Evolutionary conservation across 2,888 invertebrate genomes (phyloP).

Genomic region (Junonia oenone): DNA sequence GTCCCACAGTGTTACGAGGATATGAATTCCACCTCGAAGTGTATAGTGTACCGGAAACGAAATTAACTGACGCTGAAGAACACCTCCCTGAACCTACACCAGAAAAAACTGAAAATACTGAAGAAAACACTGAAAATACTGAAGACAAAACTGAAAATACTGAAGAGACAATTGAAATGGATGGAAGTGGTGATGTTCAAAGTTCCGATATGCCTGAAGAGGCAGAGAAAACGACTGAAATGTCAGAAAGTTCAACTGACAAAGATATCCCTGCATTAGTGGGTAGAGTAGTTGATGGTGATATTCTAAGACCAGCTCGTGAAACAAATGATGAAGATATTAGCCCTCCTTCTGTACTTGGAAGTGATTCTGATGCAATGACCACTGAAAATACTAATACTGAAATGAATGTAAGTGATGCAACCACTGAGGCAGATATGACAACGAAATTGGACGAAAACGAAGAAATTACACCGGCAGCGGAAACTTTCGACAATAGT

Average conservation of each 20-base stretch:
- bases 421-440: constrained; percentile 9
- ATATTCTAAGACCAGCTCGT: constrained; percentile 22
- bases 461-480: constrained; percentile 6
- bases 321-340: constrained; percentile 7
- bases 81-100: neutral
- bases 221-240: neutral
- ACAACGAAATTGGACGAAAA: constrained; percentile 1
- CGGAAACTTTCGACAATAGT: constrained; percentile 13
- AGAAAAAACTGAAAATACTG: too few relatives aligned
- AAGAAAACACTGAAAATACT: too few relatives aligned
- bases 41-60: constrained; percentile 37
- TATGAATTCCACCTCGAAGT: constrained; percentile 57
- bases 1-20: constrained; percentile 61
- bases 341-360: neutral
- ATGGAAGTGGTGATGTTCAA: constrained; percentile 1
- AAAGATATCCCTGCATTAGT: constrained; percentile 15
- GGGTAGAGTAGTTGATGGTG: constrained; percentile 13
- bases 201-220: neutral
- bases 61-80: constrained; percentile 21
- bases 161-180: constrained; percentile 2
- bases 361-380: neutral
- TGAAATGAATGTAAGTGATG: constrained; percentile 1
- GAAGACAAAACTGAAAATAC: neutral
- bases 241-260: constrained; percentile 6
- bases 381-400: constrained; percentile 20